Base-by-base conservation (phyloP, 2,797 vertebrate species). In the Harpagifer antarcticus region DNA sequence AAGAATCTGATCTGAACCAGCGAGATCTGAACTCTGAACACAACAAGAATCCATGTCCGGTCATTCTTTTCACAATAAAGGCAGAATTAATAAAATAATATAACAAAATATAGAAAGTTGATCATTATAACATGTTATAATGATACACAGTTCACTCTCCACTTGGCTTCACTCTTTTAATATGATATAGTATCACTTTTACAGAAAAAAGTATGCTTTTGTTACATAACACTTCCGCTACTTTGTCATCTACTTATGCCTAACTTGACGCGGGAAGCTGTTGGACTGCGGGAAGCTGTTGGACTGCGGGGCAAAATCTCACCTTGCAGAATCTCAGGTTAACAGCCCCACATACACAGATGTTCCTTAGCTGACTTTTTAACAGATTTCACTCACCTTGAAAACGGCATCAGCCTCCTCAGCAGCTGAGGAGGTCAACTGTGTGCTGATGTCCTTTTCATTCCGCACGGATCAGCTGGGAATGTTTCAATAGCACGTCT, bases 381-480 rank as follows among this genome's bases (percentile, higher is more conserved):
- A 37, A 37, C 6, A 37, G 8, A 37, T 37, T 37, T 37, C 33
- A 7, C 54, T 75, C 78, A 84, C 70, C 61, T 81, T 82, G 71
- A 63, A 78, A 64, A 66, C 68, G 17, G 62, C 76, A 68, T 16
- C 20, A 50, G 63, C 83, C 81, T 92, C 83, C 69, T 84, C 27
- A 20, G n/a, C 61, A 71, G 83, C 79, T 74, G 81, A 79, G 50
- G 37, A 90, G 81, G 73, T 87, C 86, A 84, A 43, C 76, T 76
- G 82, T 78, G 50, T n/a, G 19, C 82, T 81, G 84, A 84, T 86
- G 83, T 83, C 68, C 79, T 83, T 78, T 76, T 83, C 78, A 78
- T 86, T 79, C 78, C 33, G 5, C 78, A 43, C 1, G 4, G 68
- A 70, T 86, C 82, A 84, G 63, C 49, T 76, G 74, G 78, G 72